phyloP scores from a whole-genome alignment of 2,888 invertebrate species.

The Pachycephus smyrnensis region DNA sequence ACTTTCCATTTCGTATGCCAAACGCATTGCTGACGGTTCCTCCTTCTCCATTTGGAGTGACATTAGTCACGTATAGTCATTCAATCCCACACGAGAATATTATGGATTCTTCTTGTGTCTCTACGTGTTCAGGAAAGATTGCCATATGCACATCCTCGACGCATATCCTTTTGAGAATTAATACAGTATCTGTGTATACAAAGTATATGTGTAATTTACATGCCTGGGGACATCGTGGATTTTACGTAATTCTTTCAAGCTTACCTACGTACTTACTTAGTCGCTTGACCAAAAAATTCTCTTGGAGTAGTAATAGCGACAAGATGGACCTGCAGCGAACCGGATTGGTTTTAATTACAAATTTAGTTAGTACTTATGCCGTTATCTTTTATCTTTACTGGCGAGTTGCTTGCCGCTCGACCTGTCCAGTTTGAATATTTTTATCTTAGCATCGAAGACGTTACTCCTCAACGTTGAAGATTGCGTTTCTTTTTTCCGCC shows the following conservation, averaged over 20 bases:
- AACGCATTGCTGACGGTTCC: not conserved
- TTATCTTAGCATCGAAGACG: not conserved
- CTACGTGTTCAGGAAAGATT: not conserved
- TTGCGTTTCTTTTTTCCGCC: not conserved
- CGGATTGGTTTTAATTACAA: too few relatives aligned
- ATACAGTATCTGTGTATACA: not conserved
- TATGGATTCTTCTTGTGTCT: not conserved
- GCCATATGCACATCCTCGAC: not conserved
- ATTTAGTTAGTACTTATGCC: too few relatives aligned
- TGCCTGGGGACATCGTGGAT: not conserved
- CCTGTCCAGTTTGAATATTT: not conserved
- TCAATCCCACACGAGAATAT: not conserved
- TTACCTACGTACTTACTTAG: not conserved
- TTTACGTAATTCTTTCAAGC: not conserved
- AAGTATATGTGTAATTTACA: not conserved
- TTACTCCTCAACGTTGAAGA: not conserved
- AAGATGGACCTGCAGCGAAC: too few relatives aligned
- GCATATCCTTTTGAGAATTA: not conserved
- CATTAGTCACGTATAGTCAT: not conserved
- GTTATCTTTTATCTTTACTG: not conserved
- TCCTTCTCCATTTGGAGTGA: not conserved
- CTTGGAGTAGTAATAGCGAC: not conserved
- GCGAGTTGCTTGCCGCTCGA: not conserved
- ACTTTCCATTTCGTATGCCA: conserved; percentile 9
- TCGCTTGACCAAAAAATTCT: not conserved